Evolutionary conservation across 2,888 invertebrate genomes (phyloP).

Genomic region (Brenthis daphne): DNA sequence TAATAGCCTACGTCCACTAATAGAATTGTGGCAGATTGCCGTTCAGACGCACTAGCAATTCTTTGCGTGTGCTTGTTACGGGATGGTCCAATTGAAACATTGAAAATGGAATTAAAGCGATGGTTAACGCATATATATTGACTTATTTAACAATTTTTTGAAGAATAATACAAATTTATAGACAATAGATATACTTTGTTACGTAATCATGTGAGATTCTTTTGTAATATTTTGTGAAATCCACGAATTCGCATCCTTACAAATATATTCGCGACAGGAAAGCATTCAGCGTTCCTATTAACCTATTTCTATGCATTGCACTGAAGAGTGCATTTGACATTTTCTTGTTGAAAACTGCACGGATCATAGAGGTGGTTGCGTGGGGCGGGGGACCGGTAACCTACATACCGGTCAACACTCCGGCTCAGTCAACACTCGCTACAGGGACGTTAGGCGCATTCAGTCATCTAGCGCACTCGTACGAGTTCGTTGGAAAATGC

Average conservation of each 20-base stretch:
- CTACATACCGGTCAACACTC: slow-evolving; percentile 83
- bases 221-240: slow-evolving; percentile 16
- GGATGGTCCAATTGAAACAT: not conserved
- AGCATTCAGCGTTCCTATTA: slow-evolving; percentile 47
- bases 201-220: slow-evolving; percentile 10
- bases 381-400: slow-evolving; percentile 64
- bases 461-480: slow-evolving; percentile 60
- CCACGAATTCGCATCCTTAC: slow-evolving; percentile 17
- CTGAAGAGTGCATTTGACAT: slow-evolving; percentile 67
- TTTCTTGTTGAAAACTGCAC: slow-evolving; percentile 75
- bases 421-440: slow-evolving; percentile 82
- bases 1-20: slow-evolving; percentile 49
- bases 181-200: not conserved
- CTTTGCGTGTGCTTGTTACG: slow-evolving; percentile 1
- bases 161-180: too few relatives aligned
- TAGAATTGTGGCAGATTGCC: slow-evolving; percentile 35
- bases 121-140: not conserved
- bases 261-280: slow-evolving; percentile 35
- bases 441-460: slow-evolving; percentile 79
- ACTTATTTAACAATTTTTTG: too few relatives aligned
- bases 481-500: slow-evolving; percentile 37
- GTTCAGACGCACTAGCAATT: slow-evolving; percentile 24
- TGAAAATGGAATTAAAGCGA: not conserved
- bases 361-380: slow-evolving; percentile 75
- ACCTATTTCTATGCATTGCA: slow-evolving; percentile 47